Conservation (phyloP, 2,113 vertebrate species). For the Sinosuthora webbiana region DNA sequence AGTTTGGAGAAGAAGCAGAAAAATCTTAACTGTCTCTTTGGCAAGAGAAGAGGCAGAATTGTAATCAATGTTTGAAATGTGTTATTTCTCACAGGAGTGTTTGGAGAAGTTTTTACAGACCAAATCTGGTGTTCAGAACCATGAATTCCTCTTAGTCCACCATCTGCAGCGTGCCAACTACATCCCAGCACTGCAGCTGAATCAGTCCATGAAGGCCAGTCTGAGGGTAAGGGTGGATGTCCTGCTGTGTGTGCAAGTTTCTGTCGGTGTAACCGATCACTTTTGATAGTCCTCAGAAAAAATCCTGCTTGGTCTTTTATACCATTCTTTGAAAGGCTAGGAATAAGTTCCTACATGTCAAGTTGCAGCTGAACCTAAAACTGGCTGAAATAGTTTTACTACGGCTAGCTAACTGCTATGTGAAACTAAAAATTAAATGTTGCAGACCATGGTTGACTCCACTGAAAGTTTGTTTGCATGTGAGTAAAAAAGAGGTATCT, state of each 20-base stretch:
- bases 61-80: background rate
- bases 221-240: background rate
- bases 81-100: background rate
- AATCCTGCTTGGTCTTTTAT: background rate
- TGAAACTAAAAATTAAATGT: background rate
- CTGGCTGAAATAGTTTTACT: background rate
- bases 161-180: slow-evolving; percentile 72
- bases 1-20: background rate
- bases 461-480: background rate
- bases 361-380: background rate
- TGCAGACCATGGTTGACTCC: background rate
- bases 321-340: background rate
- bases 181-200: slow-evolving; percentile 84
- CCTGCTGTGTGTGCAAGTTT: background rate
- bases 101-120: background rate
- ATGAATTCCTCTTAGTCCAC: background rate
- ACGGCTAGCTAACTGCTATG: too few relatives aligned
- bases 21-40: background rate
- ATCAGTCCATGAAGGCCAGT: background rate
- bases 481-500: background rate
- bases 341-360: background rate
- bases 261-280: background rate
- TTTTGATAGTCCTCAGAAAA: background rate
- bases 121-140: background rate
- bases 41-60: background rate